Conservation (phyloP, 1,140 invertebrate species). For the Laupala kohalensis region DNA sequence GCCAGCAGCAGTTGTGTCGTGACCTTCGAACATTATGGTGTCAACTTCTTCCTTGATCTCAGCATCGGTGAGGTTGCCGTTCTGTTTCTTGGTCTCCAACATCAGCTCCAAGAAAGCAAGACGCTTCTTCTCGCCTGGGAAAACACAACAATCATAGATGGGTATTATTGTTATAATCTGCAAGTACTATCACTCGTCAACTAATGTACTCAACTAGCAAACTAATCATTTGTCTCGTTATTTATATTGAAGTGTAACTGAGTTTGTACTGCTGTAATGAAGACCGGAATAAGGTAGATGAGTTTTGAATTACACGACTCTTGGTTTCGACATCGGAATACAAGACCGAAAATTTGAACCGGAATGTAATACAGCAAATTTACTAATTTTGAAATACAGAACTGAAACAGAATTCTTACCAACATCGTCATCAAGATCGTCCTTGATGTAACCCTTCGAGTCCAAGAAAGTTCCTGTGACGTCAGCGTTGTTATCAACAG, state of each 20-base stretch:
- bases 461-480: background rate
- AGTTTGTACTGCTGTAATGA: no score
- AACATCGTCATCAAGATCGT: slow-evolving; percentile 65
- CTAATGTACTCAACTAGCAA: no score
- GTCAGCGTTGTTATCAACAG: slow-evolving; percentile 29
- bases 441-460: slow-evolving; percentile 35
- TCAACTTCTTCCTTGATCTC: slow-evolving; percentile 90
- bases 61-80: slow-evolving; percentile 61
- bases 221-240: no score
- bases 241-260: no score
- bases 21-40: slow-evolving; percentile 89
- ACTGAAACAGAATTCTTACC: no score
- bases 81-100: slow-evolving; percentile 69
- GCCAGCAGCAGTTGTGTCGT: slow-evolving; percentile 35
- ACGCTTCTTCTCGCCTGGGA: slow-evolving; percentile 57
- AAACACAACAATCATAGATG: background rate
- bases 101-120: slow-evolving; percentile 88
- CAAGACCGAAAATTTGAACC: no score
- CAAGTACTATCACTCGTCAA: no score
- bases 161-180: background rate
- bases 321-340: no score
- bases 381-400: no score
- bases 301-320: no score
- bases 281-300: no score
- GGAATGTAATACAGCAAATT: no score